phyloP scores from a whole-genome alignment of 2,113 vertebrate species.

The Perognathus longimembris region DNA sequence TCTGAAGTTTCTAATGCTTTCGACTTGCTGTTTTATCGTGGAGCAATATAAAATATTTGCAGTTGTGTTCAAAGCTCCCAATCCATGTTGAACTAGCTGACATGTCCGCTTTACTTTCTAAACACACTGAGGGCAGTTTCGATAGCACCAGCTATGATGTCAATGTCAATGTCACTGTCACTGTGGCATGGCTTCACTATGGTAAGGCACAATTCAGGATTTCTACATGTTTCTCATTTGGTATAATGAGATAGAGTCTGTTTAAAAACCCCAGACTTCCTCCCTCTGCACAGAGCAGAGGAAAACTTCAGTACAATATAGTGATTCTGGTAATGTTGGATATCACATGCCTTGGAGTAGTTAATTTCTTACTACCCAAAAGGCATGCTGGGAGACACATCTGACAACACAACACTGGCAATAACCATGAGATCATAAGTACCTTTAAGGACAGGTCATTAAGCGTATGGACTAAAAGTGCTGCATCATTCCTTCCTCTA shows the following conservation, averaged over 20 bases:
- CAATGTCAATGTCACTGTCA: neutral
- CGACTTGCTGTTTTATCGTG: neutral
- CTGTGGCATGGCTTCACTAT: neutral
- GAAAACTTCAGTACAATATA: conserved; percentile 22
- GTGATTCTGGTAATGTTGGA: neutral
- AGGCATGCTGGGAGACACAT: neutral
- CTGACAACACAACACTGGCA: neutral
- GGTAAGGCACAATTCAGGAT: neutral
- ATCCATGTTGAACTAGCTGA: neutral
- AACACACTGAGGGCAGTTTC: conserved; percentile 30
- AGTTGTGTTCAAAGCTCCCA: conserved; percentile 14
- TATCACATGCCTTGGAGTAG: neutral
- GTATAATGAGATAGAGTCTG: neutral
- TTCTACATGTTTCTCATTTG: conserved; percentile 48
- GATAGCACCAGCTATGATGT: conserved; percentile 38
- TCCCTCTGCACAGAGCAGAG: neutral
- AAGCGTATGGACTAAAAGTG: neutral
- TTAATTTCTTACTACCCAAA: conserved; percentile 4
- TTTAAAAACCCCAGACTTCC: conserved; percentile 2
- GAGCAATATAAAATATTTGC: conserved; percentile 10
- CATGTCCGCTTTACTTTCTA: conserved; percentile 16
- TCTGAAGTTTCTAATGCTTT: conserved; percentile 36
- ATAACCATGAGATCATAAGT: no score
- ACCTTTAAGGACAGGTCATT: neutral
- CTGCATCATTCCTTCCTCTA: neutral